Base-by-base conservation (phyloP, 1,140 invertebrate species). In the Caenorhabditis inopinata region DNA sequence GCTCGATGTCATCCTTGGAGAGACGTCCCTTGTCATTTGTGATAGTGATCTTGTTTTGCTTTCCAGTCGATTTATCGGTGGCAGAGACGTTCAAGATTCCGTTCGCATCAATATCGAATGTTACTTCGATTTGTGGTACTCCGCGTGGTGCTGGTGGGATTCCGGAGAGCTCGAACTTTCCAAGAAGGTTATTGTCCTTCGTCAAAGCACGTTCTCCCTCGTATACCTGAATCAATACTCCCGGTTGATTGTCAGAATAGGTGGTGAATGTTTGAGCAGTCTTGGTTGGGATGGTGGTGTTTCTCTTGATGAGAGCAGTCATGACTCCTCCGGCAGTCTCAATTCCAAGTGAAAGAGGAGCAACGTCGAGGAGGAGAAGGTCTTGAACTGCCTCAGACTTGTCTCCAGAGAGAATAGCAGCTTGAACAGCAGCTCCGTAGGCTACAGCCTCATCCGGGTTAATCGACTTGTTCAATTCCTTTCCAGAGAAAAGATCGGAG, bases 231-330 rank as follows among this genome's bases (percentile, higher is more conserved):
- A 83, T 81, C 16, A 75, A 38, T 0, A 76, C 94, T 85, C 94
- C 95, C 32, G 95, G 95, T 89, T 97, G 96, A 89, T 98, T 98
- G 89, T 97, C 96, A 0, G 95, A 94, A 88, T 96, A 97, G 1
- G 96, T 97, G 73, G 95, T 96, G 90, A 97, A 97, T 16, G 94
- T 96, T 88, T 97, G 95, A 0, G 94, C 95, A 87, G 96, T 94
- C 90, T 96, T 96, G 35, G 94, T 96, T 32, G 96, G 96, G 88
- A 98, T 96, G 85, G 94, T 96, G 7, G 95, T 96, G 91, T 97
- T 97, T 68, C 95, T 75, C 78, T 91, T 96, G 89, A 97, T 96
- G 1, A 97, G 91, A 12, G 93, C 92, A 53, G 94, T 96, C 95
- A 97, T 97, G 78, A 97, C 94, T 87, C 95, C 95, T 75, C 95